These are phyloP conservation scores for Auanema freiburgensis DNA, from an alignment of 2,888 invertebrate genomes.

Conservation along the genomic window DNA sequence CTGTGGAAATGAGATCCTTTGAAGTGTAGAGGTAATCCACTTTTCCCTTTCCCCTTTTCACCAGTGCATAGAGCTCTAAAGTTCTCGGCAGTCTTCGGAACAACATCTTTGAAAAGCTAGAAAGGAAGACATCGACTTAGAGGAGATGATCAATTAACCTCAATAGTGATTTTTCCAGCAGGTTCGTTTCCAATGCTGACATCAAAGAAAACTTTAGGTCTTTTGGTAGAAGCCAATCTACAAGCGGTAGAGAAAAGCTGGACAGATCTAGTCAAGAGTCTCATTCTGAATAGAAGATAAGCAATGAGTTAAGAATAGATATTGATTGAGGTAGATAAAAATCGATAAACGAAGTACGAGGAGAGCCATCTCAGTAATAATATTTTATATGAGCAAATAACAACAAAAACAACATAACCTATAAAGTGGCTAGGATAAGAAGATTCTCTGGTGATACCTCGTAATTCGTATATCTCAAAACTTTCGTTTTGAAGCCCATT, in stretches of 20 bases:
- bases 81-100: conserved; percentile 82
- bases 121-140: conserved; percentile 13
- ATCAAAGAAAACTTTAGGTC: conserved; percentile 55
- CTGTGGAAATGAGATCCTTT: conserved; percentile 54
- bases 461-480: conserved; percentile 46
- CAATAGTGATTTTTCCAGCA: conserved; percentile 58
- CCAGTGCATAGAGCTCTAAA: conserved; percentile 64
- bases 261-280: neutral
- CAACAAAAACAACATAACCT: neutral
- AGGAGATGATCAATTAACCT: conserved; percentile 25
- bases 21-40: conserved; percentile 48
- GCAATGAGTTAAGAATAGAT: no score
- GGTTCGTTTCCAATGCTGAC: conserved; percentile 53
- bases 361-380: no score
- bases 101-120: conserved; percentile 85
- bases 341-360: no score
- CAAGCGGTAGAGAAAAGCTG: conserved; percentile 5
- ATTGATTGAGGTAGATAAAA: no score
- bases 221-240: conserved; percentile 13
- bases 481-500: conserved; percentile 41
- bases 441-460: conserved; percentile 55
- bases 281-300: conserved; percentile 6
- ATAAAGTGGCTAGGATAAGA: conserved; percentile 42
- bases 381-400: conserved; percentile 2
- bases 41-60: conserved; percentile 80